Conservation (phyloP, 2,888 invertebrate species). For the Ectobius pallidus region DNA sequence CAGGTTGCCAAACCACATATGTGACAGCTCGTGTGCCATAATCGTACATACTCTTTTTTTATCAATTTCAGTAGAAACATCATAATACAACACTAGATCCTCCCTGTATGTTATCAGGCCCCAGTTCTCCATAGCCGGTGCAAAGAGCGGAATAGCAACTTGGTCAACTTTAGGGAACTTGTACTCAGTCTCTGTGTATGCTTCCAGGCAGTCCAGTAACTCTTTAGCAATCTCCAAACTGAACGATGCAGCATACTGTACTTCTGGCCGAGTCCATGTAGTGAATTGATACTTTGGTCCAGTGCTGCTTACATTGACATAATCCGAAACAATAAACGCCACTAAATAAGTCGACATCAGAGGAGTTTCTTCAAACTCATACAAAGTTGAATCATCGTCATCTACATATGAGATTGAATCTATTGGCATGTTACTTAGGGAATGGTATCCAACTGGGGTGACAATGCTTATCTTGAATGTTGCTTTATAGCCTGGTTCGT, state of each 20-base stretch:
- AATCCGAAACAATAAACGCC: slow-evolving; percentile 80
- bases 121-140: slow-evolving; percentile 81
- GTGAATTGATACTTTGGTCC: slow-evolving; percentile 54
- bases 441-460: slow-evolving; percentile 37
- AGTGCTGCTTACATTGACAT: slow-evolving; percentile 54
- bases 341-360: slow-evolving; percentile 69
- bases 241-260: slow-evolving; percentile 68
- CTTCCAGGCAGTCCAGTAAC: slow-evolving; percentile 63
- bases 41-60: slow-evolving; percentile 51
- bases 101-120: slow-evolving; percentile 70
- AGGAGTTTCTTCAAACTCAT: slow-evolving; percentile 56
- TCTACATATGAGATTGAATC: too few relatives aligned
- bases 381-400: neutral
- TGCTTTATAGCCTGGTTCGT: slow-evolving; percentile 83
- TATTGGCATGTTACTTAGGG: slow-evolving; percentile 37
- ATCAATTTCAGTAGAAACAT: slow-evolving; percentile 41
- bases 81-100: slow-evolving; percentile 65
- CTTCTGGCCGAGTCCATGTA: slow-evolving; percentile 72
- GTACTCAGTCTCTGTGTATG: slow-evolving; percentile 64
- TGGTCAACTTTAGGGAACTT: slow-evolving; percentile 71
- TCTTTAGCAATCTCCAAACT: slow-evolving; percentile 64
- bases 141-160: slow-evolving; percentile 78
- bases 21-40: slow-evolving; percentile 69
- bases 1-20: slow-evolving; percentile 78
- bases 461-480: slow-evolving; percentile 72